Base-by-base conservation (phyloP, 2,797 vertebrate genomes). In the Paratrypauchen microcephalus region DNA sequence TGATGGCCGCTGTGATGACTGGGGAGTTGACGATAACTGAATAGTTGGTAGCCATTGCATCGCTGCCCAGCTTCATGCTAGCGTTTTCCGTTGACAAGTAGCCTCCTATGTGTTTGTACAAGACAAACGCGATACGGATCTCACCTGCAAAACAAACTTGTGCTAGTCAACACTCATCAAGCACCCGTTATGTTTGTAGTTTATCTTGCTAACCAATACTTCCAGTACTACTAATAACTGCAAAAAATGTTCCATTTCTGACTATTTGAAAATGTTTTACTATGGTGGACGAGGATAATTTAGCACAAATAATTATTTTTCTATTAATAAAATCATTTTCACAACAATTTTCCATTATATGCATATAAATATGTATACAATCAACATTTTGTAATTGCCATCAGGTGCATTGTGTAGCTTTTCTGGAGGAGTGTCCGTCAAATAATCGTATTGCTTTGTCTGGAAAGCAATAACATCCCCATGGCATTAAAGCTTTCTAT, bases 41-140 rank as follows among this genome's bases (percentile, higher is more conserved):
- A 87, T 99, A 96, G 88, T 99, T 99, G 74, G 96, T 96, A 0
- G 95, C 95, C 92, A 98, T 89, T 0, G 96, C 96, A 81, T 98
- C 96, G 8, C 89, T 95, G 84, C 96, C 96, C 83, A 98, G 83
- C 86, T 98, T 99, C 94, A 99, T 94, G 91, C 96, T 99, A 85
- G 98, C 96, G 0, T 99, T 99, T 82, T 99, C 97, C 18, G 98
- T 99, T 21, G 97, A 97, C 26, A 99, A 93, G 88, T 98, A 99
- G 52, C 93, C 90, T 1, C 97, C 97, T 79, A 99, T 92, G 87
- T 99, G 97, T 86, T 99, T 97, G 91, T 99, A 99, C 1, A 99
- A 88, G 72, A 99, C 96, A 58, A 99, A 99, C 0, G 96, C 97
- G 71, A 99, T 97, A 80, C 97, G 94, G 65, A 99, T 99, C 87